Evolutionary conservation across 2,888 invertebrate genomes (phyloP).

Genomic region (Pristionchus fissidentatus): DNA sequence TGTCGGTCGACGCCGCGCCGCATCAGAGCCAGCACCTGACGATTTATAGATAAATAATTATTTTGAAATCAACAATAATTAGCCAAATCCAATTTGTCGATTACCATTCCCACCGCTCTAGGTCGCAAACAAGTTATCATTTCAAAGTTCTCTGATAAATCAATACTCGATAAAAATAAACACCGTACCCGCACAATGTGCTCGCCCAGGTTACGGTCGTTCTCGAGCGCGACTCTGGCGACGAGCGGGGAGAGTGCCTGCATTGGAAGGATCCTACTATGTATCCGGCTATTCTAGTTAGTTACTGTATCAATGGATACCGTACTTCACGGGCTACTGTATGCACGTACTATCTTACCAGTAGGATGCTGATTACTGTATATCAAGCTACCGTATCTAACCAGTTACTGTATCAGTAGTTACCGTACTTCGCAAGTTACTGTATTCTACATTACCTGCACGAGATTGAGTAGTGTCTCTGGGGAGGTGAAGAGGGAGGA

Average conservation of each 20-base stretch:
- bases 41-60: not conserved
- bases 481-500: conserved; percentile 62
- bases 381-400: not conserved
- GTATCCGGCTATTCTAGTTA: not conserved
- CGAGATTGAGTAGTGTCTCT: conserved; percentile 56
- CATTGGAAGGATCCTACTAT: not conserved
- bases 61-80: not conserved
- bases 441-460: conserved; percentile 47
- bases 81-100: too few relatives aligned
- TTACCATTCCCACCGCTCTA: too few relatives aligned
- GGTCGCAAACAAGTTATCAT: too few relatives aligned
- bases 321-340: not conserved
- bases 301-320: not conserved
- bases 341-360: not conserved
- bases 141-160: not conserved
- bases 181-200: conserved; percentile 14
- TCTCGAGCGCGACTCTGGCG: conserved; percentile 30
- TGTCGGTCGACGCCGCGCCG: conserved; percentile 22
- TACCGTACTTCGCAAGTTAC: not conserved
- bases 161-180: not conserved
- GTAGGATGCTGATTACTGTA: not conserved
- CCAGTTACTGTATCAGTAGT: not conserved
- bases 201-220: conserved; percentile 34
- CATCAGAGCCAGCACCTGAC: conserved; percentile 39
- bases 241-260: conserved; percentile 39